Conservation (phyloP, 2,888 invertebrate genomes). For the Tetragonula carbonaria region DNA sequence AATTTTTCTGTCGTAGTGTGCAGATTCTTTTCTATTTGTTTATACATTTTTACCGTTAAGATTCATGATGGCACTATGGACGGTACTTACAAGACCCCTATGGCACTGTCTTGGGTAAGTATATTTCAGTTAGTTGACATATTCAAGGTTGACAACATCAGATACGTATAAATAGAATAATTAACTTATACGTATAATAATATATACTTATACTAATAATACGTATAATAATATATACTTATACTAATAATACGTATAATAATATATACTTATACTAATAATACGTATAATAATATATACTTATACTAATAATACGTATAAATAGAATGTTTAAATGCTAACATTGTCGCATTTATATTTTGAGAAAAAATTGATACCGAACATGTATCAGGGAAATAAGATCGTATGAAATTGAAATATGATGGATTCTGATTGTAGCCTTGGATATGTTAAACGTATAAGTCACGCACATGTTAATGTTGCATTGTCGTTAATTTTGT, state of each 20-base stretch:
- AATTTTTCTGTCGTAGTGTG: conserved; percentile 87
- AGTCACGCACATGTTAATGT: too few species aligned
- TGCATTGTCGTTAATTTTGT: too few species aligned
- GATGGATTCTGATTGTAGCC: too few species aligned
- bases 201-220: too few species aligned
- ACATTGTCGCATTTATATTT: neutral
- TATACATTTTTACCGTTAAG: conserved; percentile 98
- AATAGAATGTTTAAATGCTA: neutral
- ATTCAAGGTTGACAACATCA: neutral
- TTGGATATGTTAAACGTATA: too few species aligned
- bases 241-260: too few species aligned
- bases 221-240: too few species aligned
- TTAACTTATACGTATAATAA: too few species aligned
- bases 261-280: too few species aligned
- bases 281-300: too few species aligned
- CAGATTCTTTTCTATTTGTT: conserved; percentile 98
- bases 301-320: too few species aligned
- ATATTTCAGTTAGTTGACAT: neutral
- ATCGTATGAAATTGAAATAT: neutral
- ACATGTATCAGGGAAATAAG: neutral
- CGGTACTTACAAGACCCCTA: conserved; percentile 90
- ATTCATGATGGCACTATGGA: conserved; percentile 94
- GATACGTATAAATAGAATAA: neutral
- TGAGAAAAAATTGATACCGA: neutral
- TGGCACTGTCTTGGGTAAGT: conserved; percentile 90